Evolutionary conservation across 2,113 vertebrate species (phyloP).

Genomic region (Osmerus eperlanus): DNA sequence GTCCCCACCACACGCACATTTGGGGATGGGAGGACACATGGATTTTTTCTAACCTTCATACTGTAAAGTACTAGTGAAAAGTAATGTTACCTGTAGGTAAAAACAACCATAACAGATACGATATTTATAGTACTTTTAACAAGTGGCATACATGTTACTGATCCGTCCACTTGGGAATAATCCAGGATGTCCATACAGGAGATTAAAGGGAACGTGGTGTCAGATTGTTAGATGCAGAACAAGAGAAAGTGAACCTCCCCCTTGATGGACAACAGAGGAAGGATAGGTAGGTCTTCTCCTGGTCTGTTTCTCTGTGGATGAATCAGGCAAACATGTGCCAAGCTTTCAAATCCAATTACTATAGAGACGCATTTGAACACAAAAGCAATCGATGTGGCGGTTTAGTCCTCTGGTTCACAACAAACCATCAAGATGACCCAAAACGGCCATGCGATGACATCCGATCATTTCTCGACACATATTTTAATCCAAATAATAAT

Average conservation of each 20-base stretch:
- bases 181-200: constrained; percentile 66
- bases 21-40: constrained; percentile 42
- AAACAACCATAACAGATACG: constrained; percentile 27
- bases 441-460: background rate
- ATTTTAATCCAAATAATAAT: constrained; percentile 30
- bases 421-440: background rate
- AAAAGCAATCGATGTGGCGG: background rate
- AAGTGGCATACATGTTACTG: constrained; percentile 65
- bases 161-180: constrained; percentile 71
- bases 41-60: constrained; percentile 45
- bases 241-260: constrained; percentile 32
- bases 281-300: constrained; percentile 53
- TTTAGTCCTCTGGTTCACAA: background rate
- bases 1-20: constrained; percentile 36
- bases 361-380: constrained; percentile 2
- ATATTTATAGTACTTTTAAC: constrained; percentile 39
- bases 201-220: constrained; percentile 63
- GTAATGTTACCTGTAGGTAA: constrained; percentile 12
- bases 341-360: constrained; percentile 36
- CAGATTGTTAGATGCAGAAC: constrained; percentile 42
- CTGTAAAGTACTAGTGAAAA: constrained; percentile 37
- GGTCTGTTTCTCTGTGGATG: constrained; percentile 72
- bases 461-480: constrained; percentile 20
- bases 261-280: constrained; percentile 56
- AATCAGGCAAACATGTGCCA: constrained; percentile 61